Conservation (phyloP, 2,888 invertebrate species). For the Drosophila borealis region DNA sequence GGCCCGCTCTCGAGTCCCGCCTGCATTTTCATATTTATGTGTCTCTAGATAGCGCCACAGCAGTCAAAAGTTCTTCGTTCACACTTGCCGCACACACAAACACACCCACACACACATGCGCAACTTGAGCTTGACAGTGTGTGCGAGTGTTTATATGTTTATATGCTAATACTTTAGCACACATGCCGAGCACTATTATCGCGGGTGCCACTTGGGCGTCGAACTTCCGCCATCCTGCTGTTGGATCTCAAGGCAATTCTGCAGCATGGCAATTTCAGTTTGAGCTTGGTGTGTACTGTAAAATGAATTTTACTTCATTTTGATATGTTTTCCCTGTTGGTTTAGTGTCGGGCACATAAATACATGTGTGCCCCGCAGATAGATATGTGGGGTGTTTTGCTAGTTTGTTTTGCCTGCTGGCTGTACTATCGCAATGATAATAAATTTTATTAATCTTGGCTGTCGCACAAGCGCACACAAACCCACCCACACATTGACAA, state of each 20-base stretch:
- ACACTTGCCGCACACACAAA: conserved; percentile 45
- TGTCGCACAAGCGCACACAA: conserved; percentile 54
- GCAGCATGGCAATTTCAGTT: conserved; percentile 72
- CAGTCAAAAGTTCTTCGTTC: conserved; percentile 75
- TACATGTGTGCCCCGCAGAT: conserved; percentile 49
- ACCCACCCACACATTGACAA: conserved; percentile 4
- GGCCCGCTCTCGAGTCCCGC: conserved; percentile 61
- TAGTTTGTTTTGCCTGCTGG: conserved; percentile 54
- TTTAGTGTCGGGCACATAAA: conserved; percentile 58
- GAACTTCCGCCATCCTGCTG: conserved; percentile 71
- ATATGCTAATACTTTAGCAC: conserved; percentile 79
- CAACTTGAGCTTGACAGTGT: conserved; percentile 18
- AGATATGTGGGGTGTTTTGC: conserved; percentile 53
- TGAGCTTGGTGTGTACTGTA: conserved; percentile 58
- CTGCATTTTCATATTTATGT: conserved; percentile 79
- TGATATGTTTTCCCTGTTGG: conserved; percentile 77
- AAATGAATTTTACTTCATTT: conserved; percentile 80
- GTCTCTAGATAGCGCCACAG: conserved; percentile 72
- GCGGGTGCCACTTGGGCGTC: conserved; percentile 80
- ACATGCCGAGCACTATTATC: conserved; percentile 77
- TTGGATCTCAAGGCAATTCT: conserved; percentile 60
- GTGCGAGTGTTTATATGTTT: conserved; percentile 49
- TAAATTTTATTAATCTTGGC: conserved; percentile 77
- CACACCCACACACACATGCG: not conserved
- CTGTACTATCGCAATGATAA: conserved; percentile 74